Base-by-base conservation (phyloP, 2,113 vertebrate species). In the Ginglymostoma cirratum region DNA sequence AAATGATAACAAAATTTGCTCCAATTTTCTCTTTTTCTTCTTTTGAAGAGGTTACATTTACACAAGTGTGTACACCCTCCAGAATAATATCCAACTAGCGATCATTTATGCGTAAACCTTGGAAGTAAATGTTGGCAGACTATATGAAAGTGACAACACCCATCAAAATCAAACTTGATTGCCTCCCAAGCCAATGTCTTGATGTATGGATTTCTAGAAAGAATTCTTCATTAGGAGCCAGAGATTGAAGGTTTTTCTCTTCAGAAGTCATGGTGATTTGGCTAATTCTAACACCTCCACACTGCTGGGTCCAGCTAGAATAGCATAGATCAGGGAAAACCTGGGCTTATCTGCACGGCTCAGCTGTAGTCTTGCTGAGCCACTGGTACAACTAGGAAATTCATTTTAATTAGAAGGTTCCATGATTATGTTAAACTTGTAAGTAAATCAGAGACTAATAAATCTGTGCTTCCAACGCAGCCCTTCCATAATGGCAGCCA, bases 401-500 rank as follows among this genome's bases (percentile, higher is more conserved):
- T 69, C 38, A 45, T 69, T 12, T 94, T 70, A 94, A 69, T 94
- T 67, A 66, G 42, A 94, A 95, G 45, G 70, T 52, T 76, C 67
- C 48, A 27, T 27, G 10, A 95, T 48, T 95, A 52, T 95, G 67
- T 95, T 72, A 70, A 19, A 95, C 23, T 76, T 95, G 10, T 38
- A 95, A 45, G 24, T 27, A 95, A 52, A 95, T 95, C 69, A 72
- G 42, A 95, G 42, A 72, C 67, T 72, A 48, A 72, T 95, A 94
- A 45, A 61, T 38, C 42, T 95, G 24, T 72, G 94, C 12, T 95
- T 95, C 69, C 67, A 95, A 70, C 76, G 27, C 45, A 76, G 67
- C 94, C 52, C 42, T 95, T 95, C 94, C 69, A 95, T 72, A 95
- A 95, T 72, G 69, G 42, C 7, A 48, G 94, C 67, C 94, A 30